These are phyloP conservation scores for Cybosia mesomella DNA, from an alignment of 2,888 invertebrate genomes.

Conservation along the genomic window DNA sequence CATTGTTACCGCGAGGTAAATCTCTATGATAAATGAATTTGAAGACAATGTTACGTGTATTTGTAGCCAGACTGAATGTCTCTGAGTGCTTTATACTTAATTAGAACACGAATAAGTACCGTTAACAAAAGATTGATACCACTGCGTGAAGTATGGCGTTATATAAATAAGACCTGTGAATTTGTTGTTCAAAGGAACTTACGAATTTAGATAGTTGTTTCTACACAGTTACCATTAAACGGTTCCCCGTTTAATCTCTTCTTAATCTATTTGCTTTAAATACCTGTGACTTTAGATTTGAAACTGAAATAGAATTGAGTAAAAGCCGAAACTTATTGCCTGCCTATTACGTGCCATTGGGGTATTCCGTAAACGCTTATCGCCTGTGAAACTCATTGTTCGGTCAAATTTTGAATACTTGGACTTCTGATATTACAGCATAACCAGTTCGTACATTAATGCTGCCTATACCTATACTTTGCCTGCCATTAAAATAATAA, in stretches of 20 bases:
- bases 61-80: neutral
- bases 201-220: slow-evolving; percentile 32
- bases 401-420: neutral
- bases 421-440: neutral
- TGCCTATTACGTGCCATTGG: neutral
- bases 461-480: neutral
- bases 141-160: slow-evolving; percentile 37
- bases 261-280: slow-evolving; percentile 36
- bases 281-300: slow-evolving; percentile 24
- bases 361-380: neutral
- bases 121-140: slow-evolving; percentile 31
- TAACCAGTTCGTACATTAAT: neutral
- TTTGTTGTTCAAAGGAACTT: slow-evolving; percentile 28
- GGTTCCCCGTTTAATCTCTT: slow-evolving; percentile 26
- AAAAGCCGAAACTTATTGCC: neutral
- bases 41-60: neutral
- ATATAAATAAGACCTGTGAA: slow-evolving; percentile 23
- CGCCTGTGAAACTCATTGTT: neutral
- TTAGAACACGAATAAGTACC: slow-evolving; percentile 23
- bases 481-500: no score
- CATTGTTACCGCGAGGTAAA: slow-evolving; percentile 31
- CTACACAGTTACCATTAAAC: slow-evolving; percentile 33
- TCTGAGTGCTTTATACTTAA: slow-evolving; percentile 16
- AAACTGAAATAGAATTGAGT: slow-evolving; percentile 14
- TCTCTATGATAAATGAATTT: slow-evolving; percentile 19